Base-by-base conservation (phyloP, 2,888 invertebrate genomes). In the Megastigmus dorsalis region DNA sequence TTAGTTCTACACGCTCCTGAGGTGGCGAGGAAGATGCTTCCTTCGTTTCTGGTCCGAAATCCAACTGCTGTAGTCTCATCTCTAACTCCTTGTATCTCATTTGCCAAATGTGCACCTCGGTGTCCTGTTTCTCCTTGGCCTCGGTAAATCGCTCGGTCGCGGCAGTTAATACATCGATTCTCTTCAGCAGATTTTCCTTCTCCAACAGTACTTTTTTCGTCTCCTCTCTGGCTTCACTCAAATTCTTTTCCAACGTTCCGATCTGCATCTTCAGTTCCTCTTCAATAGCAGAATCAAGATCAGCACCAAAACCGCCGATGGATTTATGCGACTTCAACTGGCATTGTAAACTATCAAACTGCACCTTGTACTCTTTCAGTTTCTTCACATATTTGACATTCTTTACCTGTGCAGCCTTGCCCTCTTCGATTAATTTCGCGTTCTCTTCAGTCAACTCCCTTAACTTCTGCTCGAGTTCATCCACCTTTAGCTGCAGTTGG, bases 371-470 rank as follows among this genome's bases (percentile, higher is more conserved):
- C 84, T 95, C 94, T 86, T 96, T 97, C 50, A 97, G 88, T 86
- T 96, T 97, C 82, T 94, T 94, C 80, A 97, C 89, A 78, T 95
- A 90, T 88, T 95, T 96, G 1, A 92, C 91, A 33, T 93, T 92
- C 84, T 95, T 95, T 0, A 92, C 88, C 85, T 94, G 93, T 74
- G 91, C 89, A 30, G 91, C 89, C 77, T 92, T 91, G 7, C 94
- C 89, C 79, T 94, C 93, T 67, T 91, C 90, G 71, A 90, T 89
- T 20, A 93, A 86, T 52, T 89, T 88, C 18, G 91, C 89, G 75
- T 92, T 90, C 76, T 93, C 91, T 1, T 89, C 85, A 80, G 91
- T 90, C 4, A 94, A 88, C 67, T 90, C 89, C 30, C 89, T 86
- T n/a, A 94, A 89, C 80, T 91, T 89, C 62, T 91, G 90, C 81